Evolutionary conservation across 2,888 invertebrate genomes (phyloP), one percentile per base, ranked within the genome.

Genomic region (Heterodera filipjevi): DNA sequence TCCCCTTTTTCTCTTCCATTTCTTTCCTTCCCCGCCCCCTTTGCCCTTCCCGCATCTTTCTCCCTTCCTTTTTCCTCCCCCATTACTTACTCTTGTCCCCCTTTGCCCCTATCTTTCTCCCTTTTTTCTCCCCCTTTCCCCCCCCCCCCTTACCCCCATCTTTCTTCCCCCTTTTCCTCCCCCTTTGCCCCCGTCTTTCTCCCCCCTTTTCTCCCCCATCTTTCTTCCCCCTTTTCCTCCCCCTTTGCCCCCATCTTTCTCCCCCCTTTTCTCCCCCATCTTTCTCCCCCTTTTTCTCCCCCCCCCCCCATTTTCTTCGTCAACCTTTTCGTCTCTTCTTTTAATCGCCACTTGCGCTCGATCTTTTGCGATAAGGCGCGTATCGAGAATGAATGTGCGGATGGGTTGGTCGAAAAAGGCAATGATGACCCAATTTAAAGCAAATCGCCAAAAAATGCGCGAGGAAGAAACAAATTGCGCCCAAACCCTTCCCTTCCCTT

Each of bases 391-490:
- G n/a, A 59, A 27, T 59, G 59, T n/a, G 59, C 22, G 3, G 53
- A 8, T 14, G 53, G 53, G 53, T 0, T 3, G 12, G 53, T 16
- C 5, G 14, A 8, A 22, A 19, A 53, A 49, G 49, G 49, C 53
- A 53, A 53, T 59, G 59, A 59, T 59, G 59, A 59, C 59, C 59
- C 59, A 59, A 59, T 59, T 59, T n/a, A n/a, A 8, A 59, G 59
- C 59, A 59, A 27, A 59, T 59, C 59, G 59, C 59, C 59, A 59
- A 59, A 59, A 59, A 59, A 59, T 59, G 59, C 59, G 59, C 59
- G 59, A 59, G n/a, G 59, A 12, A 59, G 59, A 59, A 59, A 59
- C 59, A 59, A 59, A 59, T 59, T 59, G 59, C 59, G 22, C 59
- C 59, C 59, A 59, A 59, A 59, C 59, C 59, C 59, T 27, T 59